Conservation (phyloP, 1,140 invertebrate species). For the Centruroides vittatus region DNA sequence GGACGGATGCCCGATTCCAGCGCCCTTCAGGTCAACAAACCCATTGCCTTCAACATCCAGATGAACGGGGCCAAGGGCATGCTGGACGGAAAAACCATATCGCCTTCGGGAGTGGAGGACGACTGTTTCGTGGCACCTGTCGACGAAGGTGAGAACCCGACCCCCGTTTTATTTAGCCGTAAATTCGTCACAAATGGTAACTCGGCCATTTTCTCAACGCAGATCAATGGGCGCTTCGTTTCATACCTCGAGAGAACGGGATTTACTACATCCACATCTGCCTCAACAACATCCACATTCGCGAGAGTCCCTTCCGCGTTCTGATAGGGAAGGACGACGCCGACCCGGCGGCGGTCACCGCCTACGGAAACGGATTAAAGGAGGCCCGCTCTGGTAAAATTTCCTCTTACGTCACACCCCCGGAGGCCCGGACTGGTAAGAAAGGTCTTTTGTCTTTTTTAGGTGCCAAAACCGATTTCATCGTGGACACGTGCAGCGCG, state of each 20-base stretch:
- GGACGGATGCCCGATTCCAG: conserved; percentile 58
- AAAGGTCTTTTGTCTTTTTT: background rate
- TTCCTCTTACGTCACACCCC: too few species aligned
- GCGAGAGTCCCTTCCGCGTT: conserved; percentile 77
- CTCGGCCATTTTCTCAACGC: background rate
- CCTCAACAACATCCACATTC: conserved; percentile 76
- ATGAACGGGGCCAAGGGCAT: conserved; percentile 87
- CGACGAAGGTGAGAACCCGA: conserved; percentile 51
- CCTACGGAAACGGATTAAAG: conserved; percentile 66
- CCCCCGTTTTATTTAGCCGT: too few species aligned
- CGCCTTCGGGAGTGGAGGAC: conserved; percentile 81
- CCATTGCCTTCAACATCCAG: conserved; percentile 81
- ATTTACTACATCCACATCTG: conserved; percentile 79
- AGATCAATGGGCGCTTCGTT: conserved; percentile 51
- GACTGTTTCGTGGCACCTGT: conserved; percentile 92
- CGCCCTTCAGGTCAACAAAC: conserved; percentile 73
- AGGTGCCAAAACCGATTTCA: conserved; percentile 65
- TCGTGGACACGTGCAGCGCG: conserved; percentile 89
- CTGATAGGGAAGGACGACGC: conserved; percentile 90
- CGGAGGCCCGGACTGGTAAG: conserved; percentile 56
- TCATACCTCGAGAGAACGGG: conserved; percentile 93
- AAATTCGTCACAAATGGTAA: too few species aligned
- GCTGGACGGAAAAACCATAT: conserved; percentile 74
- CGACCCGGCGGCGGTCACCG: conserved; percentile 88
- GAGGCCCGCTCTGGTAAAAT: conserved; percentile 56